Evolutionary conservation across 1,140 invertebrate genomes (phyloP).

Genomic region (Microplitis mediator): DNA sequence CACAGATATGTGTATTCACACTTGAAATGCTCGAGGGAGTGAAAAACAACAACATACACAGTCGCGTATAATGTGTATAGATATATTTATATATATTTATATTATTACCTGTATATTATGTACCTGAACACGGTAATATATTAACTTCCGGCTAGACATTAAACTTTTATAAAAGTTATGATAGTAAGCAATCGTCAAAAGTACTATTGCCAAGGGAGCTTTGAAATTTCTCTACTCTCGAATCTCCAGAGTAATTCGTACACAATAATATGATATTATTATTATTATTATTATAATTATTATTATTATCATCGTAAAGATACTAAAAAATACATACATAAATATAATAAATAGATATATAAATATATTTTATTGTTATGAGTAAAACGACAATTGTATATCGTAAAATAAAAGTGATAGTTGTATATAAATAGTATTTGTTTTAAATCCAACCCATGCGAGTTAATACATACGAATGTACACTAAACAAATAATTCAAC

Average conservation of each 20-base stretch:
- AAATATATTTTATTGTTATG: conserved; percentile 9
- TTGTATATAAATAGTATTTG: background rate
- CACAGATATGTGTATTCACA: no score
- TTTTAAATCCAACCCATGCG: no score
- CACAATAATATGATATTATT: background rate
- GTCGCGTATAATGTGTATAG: background rate
- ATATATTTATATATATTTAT: background rate
- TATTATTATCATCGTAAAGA: no score
- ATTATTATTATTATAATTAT: no score
- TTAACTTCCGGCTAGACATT: background rate
- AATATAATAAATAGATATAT: background rate
- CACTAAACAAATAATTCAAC: conserved; percentile 1
- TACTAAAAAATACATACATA: background rate
- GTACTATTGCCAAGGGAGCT: background rate
- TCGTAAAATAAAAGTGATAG: conserved; percentile 17
- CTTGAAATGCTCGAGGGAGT: no score
- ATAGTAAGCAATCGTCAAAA: conserved; percentile 6
- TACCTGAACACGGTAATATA: background rate
- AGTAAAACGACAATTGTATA: conserved; percentile 11
- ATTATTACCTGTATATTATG: no score
- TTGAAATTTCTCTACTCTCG: conserved; percentile 10
- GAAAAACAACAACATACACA: background rate
- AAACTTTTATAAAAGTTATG: conserved; percentile 7
- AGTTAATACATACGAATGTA: background rate
- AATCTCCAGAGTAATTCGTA: background rate